Base-by-base conservation (phyloP, 2,888 invertebrate genomes). In the Halictus quadricinctus region DNA sequence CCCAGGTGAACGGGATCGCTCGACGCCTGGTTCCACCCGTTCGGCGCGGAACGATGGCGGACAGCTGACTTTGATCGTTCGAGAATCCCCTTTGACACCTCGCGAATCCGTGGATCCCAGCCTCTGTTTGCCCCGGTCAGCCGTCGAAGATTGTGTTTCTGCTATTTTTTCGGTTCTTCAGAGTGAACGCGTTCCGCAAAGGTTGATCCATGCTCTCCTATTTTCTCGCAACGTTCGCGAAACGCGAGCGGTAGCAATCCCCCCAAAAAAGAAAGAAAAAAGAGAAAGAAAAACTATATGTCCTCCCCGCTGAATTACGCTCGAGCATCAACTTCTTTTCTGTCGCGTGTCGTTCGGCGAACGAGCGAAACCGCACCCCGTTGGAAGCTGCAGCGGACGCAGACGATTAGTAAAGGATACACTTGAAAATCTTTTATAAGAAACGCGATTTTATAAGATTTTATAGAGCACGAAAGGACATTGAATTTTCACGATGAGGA, bases 371-470 rank as follows among this genome's bases (percentile, higher is more conserved):
- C n/a, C n/a, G 58, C 58, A 8, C 58, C 36, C 36, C 58, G n/a
- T 58, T 58, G 7, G 6, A 29, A 15, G 29, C 64, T 25, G 29
- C 29, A 29, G 64, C 64, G 64, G 64, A 64, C 3, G 18, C 64
- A 0, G 64, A 64, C 64, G 64, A 64, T 64, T 18, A 29, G 64
- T 7, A n/a, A 29, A 29, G 15, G 15, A 29, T 29, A 64, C 18
- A 29, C 7, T 64, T 29, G 64, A 64, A 18, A 18, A 29, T 64
- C 64, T 64, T 64, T 64, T 64, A 29, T 64, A 64, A 29, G 7
- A 29, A 64, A 29, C 29, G 64, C 64, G 21, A 66, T 69, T 69
- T 69, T 69, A 69, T 69, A 69, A 69, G 21, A 36, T 69, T 69
- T 69, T 69, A 69, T 69, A 69, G 69, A 64, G 64, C 64, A 29